A percentile compares a stretch with the other conserved stretches of the same genome.
phyloP scores from a whole-genome alignment of 2,113 vertebrate genomes.

The Atractosteus spatula region DNA sequence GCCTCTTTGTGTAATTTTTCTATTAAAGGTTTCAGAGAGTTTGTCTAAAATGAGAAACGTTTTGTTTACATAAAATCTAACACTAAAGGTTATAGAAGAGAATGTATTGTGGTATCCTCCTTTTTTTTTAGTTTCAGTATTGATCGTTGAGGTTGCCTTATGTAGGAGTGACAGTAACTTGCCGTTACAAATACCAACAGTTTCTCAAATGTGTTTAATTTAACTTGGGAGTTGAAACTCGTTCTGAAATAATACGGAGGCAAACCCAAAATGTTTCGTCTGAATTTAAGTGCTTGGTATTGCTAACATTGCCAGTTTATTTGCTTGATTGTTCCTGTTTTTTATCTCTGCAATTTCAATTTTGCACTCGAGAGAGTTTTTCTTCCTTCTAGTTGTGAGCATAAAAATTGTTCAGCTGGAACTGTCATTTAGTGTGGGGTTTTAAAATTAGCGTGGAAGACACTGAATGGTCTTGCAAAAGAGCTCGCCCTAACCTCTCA shows the following conservation, averaged over 20 bases:
- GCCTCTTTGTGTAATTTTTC: no score
- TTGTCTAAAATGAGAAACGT: not conserved
- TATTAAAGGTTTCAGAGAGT: no score
- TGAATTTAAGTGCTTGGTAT: conserved; percentile 2
- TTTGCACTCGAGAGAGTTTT: not conserved
- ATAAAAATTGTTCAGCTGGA: not conserved
- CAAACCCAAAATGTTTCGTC: not conserved
- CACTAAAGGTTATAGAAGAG: not conserved
- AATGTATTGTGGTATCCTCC: conserved; percentile 9
- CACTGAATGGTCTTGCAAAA: not conserved
- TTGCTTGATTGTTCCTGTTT: not conserved
- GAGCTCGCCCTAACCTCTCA: conserved; percentile 12
- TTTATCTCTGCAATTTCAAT: conserved; percentile 4
- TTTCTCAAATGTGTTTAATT: conserved; percentile 13
- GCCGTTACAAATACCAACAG: conserved; percentile 36
- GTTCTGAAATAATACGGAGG: conserved; percentile 7
- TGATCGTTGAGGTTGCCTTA: conserved; percentile 34
- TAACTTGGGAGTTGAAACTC: not conserved
- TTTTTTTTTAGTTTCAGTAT: conserved; percentile 71
- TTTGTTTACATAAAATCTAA: conserved; percentile 12
- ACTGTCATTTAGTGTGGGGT: conserved; percentile 1
- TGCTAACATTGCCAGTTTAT: not conserved
- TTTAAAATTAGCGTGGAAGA: conserved; percentile 1
- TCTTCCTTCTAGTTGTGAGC: not conserved
- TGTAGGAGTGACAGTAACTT: conserved; percentile 36